Evolutionary conservation across 30 jellyfish, hydroid and myxozoan species (phyloP), one percentile per base, ranked within the genome.

Genomic region (Phacellophora camtschatica): DNA sequence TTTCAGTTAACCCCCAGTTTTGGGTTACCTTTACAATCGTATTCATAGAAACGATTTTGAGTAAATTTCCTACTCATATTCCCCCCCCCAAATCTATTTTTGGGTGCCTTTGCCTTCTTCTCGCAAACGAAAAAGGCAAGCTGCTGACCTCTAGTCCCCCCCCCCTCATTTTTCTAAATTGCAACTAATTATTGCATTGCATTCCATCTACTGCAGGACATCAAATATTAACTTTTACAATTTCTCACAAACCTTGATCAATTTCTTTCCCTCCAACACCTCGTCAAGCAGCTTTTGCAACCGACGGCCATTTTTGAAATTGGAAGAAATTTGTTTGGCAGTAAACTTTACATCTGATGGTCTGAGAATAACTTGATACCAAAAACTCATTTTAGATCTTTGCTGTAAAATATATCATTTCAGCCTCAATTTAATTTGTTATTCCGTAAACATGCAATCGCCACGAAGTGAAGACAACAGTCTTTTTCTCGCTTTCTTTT

Each of bases 311-410:
- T 84, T 76, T 22, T 84, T 82, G 66, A 58, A 45, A 53, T 23
- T 39, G 51, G 84, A 35, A 1, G 94, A 58, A 25, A 82, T 41
- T 19, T 69, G 46, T 16, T 63, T 54, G 64, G 74, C 6, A 6
- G 94, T 82, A 65, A 82, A 82, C 42, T 82, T 82, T 27, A 82
- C 94, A 68, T 82, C 86, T 4, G 70, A 15, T 0, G 94, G 94
- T 51, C 41, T 82, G 29, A 82, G 53, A 20, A 82, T 69, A 23
- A 82, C 94, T 46, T 70, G 81, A 61, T 82, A 82, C 81, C 74
- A 54, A 27, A 55, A 68, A 31, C 86, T 82, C 91, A 80, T 80
- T 3, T 3, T 76, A 20, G 29, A 9, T 5, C 31, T 19, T 28
- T 28, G 24, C 3, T 22, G 5, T n/a, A 22, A 24, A 30, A 10